A percentile compares a stretch with the other conserved stretches of the same genome.
Evolutionary conservation across 2,888 invertebrate genomes (phyloP).

Genomic region (Hyppa rectilinea): DNA sequence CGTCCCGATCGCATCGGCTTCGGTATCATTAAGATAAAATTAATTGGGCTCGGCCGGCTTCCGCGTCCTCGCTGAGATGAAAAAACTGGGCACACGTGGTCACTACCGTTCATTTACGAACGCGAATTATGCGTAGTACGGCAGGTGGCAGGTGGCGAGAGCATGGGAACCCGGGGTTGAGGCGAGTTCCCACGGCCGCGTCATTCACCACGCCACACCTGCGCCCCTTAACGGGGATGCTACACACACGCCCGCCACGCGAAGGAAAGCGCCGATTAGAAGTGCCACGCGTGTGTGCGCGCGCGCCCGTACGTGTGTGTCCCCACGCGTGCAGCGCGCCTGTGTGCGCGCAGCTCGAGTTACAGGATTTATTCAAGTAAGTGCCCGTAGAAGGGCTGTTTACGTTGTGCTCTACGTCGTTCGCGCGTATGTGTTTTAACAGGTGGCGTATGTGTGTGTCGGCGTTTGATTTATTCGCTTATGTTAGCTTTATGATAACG

Average conservation of each 20-base stretch:
- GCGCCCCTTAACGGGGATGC: constrained; percentile 89
- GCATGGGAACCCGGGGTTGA: constrained; percentile 89
- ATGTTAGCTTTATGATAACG: constrained; percentile 74
- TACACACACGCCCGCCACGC: constrained; percentile 89
- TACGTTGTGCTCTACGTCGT: constrained; percentile 70
- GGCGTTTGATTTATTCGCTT: constrained; percentile 77
- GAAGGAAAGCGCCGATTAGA: constrained; percentile 87
- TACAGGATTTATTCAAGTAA: constrained; percentile 80
- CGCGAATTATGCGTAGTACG: constrained; percentile 91
- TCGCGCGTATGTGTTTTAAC: constrained; percentile 67
- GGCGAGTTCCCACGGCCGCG: constrained; percentile 88
- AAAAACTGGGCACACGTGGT: constrained; percentile 89
- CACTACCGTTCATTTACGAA: constrained; percentile 91
- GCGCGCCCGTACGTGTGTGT: constrained; percentile 68
- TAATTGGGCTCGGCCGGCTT: constrained; percentile 87
- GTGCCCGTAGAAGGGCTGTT: constrained; percentile 78
- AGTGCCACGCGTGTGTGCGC: constrained; percentile 75
- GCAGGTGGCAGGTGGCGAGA: constrained; percentile 88
- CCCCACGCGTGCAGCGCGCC: constrained; percentile 57
- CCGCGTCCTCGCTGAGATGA: constrained; percentile 83
- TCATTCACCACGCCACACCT: constrained; percentile 89
- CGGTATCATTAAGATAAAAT: constrained; percentile 85
- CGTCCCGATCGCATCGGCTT: constrained; percentile 66
- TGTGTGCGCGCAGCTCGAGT: constrained; percentile 71
- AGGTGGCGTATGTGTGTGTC: constrained; percentile 65